A percentile compares a stretch with the other conserved stretches of the same genome.
phyloP scores from a whole-genome alignment of 2,888 invertebrate species.

The Scelioninae gen. 1 region DNA sequence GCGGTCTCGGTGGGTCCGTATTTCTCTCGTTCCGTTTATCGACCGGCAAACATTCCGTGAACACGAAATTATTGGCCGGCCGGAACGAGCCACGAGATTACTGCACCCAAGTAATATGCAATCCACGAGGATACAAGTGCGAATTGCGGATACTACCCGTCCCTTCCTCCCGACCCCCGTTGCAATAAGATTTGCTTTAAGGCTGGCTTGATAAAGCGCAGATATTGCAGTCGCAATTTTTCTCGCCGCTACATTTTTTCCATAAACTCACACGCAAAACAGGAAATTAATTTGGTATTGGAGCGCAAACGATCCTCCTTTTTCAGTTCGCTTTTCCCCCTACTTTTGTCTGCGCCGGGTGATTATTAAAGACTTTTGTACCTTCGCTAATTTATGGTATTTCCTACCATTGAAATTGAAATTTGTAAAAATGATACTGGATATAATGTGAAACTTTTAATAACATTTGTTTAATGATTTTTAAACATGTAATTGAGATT shows the following conservation, averaged over 20 bases:
- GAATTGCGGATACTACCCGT: constrained; percentile 50
- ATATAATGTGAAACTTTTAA: too few relatives aligned
- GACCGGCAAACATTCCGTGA: constrained; percentile 61
- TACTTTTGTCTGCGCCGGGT: background rate
- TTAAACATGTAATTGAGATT: too few relatives aligned
- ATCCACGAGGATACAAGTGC: constrained; percentile 66
- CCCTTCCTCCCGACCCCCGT: constrained; percentile 4
- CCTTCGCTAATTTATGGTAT: background rate
- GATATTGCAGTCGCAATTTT: constrained; percentile 57
- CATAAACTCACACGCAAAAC: constrained; percentile 46
- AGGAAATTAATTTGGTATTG: constrained; percentile 46
- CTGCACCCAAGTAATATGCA: constrained; percentile 58
- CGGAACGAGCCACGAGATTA: constrained; percentile 65
- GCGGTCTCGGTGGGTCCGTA: constrained; percentile 25
- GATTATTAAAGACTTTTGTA: constrained; percentile 5
- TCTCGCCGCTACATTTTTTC: constrained; percentile 54
- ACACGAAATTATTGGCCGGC: constrained; percentile 56
- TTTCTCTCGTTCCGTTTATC: constrained; percentile 60
- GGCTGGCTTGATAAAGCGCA: constrained; percentile 46
- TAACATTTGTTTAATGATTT: background rate
- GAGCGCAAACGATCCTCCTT: constrained; percentile 1
- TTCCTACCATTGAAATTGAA: too few relatives aligned
- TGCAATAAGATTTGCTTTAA: constrained; percentile 67
- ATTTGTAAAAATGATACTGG: too few relatives aligned
- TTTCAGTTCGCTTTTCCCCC: background rate